These are phyloP conservation scores for Pleuronectes platessa DNA, from an alignment of 2,113 vertebrate genomes.

Conservation along the genomic window DNA sequence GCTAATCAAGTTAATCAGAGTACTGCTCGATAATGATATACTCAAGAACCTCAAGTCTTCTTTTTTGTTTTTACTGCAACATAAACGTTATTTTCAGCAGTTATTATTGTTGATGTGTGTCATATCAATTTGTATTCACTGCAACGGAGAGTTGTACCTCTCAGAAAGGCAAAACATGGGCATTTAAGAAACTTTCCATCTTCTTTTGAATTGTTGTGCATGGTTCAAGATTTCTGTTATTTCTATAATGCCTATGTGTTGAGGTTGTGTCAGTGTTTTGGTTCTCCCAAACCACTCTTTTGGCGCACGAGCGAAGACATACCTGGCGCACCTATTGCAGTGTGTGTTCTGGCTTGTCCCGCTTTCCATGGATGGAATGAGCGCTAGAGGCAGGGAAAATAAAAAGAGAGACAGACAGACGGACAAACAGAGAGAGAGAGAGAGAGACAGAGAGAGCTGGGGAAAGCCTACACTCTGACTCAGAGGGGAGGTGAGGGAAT, in stretches of 20 bases:
- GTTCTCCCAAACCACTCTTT: constrained; percentile 62
- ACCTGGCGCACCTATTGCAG: constrained; percentile 78
- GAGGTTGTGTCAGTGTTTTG: constrained; percentile 50
- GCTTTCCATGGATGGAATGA: constrained; percentile 75
- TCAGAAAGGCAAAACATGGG: constrained; percentile 12
- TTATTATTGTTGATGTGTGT: constrained; percentile 45
- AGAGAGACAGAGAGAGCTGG: constrained; percentile 82
- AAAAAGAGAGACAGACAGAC: constrained; percentile 51
- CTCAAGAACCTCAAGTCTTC: constrained; percentile 1
- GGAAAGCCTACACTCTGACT: constrained; percentile 93
- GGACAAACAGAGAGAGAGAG: constrained; percentile 65
- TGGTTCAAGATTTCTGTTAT: constrained; percentile 40
- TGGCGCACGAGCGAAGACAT: constrained; percentile 73
- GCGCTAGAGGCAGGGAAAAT: constrained; percentile 70
- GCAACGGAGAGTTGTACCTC: constrained; percentile 2
- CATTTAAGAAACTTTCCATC: constrained; percentile 57
- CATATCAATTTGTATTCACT: constrained; percentile 6
- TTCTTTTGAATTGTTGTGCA: constrained; percentile 48
- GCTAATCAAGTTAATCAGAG: constrained; percentile 32
- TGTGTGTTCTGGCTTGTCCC: constrained; percentile 79
- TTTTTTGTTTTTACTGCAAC: constrained; percentile 42
- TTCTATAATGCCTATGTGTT: constrained; percentile 41
- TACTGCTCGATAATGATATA: constrained; percentile 40
- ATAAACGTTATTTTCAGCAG: constrained; percentile 45
- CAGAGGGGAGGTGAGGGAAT: constrained; percentile 89